A percentile compares a stretch with the other conserved stretches of the same genome.
These are phyloP conservation scores for Lipophrys pholis DNA, from an alignment of 2,113 vertebrate species.

Conservation along the genomic window DNA sequence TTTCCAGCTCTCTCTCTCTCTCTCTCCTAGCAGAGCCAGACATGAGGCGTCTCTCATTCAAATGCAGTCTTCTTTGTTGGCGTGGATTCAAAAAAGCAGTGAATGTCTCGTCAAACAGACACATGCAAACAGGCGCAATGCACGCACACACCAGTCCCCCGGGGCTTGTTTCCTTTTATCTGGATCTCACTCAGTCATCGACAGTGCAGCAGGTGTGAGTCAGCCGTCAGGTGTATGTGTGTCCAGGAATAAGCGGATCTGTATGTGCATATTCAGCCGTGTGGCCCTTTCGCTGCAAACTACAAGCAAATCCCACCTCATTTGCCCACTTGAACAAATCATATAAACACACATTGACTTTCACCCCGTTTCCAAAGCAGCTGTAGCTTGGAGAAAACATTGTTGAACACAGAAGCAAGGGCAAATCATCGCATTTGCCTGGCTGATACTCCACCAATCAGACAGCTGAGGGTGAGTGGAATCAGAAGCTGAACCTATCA, in stretches of 20 bases:
- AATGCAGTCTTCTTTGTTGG: slow-evolving; percentile 62
- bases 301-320: slow-evolving; percentile 72
- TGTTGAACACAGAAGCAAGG: slow-evolving; percentile 22
- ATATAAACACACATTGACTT: slow-evolving; percentile 41
- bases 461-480: slow-evolving; percentile 16
- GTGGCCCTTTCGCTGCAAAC: slow-evolving; percentile 78
- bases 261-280: slow-evolving; percentile 80
- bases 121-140: slow-evolving; percentile 46
- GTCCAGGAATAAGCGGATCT: slow-evolving; percentile 4
- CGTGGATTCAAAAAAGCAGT: slow-evolving; percentile 59
- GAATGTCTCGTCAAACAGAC: slow-evolving; percentile 61
- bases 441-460: slow-evolving; percentile 57
- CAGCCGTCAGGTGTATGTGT: slow-evolving; percentile 84
- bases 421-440: slow-evolving; percentile 62
- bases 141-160: slow-evolving; percentile 47
- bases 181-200: slow-evolving; percentile 70
- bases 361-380: slow-evolving; percentile 67
- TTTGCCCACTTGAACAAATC: slow-evolving; percentile 75
- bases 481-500: slow-evolving; percentile 63
- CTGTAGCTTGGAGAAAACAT: slow-evolving; percentile 62
- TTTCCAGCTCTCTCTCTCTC: slow-evolving; percentile 30
- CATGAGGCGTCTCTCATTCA: slow-evolving; percentile 67
- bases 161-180: slow-evolving; percentile 73
- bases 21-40: slow-evolving; percentile 48
- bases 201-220: slow-evolving; percentile 87